Conservation (phyloP, 2,797 vertebrate species). For the Dicrostonyx torquatus region DNA sequence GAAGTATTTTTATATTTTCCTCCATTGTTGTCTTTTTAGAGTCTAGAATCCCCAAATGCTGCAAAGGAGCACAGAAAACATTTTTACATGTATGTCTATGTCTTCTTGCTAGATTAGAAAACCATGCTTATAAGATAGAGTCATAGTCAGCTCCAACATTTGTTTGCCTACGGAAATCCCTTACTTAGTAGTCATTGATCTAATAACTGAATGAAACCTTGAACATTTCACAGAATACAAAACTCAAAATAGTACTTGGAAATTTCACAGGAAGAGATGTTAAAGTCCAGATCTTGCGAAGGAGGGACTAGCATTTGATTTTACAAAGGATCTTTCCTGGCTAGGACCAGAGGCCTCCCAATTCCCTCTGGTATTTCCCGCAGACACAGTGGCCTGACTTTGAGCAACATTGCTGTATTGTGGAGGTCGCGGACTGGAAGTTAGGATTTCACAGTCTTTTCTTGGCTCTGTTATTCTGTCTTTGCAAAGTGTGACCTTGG, state of each 20-base stretch:
- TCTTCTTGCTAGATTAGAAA: constrained; percentile 45
- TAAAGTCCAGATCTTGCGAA: not conserved
- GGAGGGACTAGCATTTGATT: not conserved
- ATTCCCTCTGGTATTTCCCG: not conserved
- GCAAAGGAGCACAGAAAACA: not conserved
- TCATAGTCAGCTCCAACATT: not conserved
- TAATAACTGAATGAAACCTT: constrained; percentile 51
- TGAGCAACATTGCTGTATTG: not conserved
- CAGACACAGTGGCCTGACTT: not conserved
- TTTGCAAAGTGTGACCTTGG: constrained; percentile 69
- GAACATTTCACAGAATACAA: constrained; percentile 48
- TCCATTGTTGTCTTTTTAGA: not conserved
- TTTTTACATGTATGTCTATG: not conserved
- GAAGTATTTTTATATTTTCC: not conserved
- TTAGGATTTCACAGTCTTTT: constrained; percentile 39
- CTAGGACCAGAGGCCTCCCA: not conserved
- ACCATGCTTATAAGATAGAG: not conserved
- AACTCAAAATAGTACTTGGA: constrained; percentile 23
- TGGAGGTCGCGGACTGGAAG: constrained; percentile 9
- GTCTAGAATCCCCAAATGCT: not conserved
- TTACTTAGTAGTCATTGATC: constrained; percentile 44
- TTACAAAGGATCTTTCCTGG: not conserved
- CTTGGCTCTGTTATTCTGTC: constrained; percentile 53
- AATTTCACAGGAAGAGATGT: not conserved
- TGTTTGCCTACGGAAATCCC: constrained; percentile 14